Evolutionary conservation across 2,888 invertebrate species (phyloP).

Genomic region (Sinohyriopsis cumingii): DNA sequence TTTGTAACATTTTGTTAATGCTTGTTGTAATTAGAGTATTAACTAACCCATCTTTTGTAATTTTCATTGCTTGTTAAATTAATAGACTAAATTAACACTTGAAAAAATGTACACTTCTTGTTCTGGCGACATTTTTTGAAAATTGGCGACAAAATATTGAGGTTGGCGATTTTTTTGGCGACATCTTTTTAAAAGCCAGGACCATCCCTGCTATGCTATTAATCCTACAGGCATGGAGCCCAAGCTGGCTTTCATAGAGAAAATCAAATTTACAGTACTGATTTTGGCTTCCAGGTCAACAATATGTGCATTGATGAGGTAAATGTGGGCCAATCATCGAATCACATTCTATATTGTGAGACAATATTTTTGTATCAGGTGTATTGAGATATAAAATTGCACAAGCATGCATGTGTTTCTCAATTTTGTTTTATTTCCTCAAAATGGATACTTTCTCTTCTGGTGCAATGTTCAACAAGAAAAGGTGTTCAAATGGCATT

Average conservation of each 20-base stretch:
- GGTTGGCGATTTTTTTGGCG: too few species aligned
- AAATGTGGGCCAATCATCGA: slow-evolving; percentile 28
- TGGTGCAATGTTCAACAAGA: slow-evolving; percentile 33
- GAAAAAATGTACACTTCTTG: too few species aligned
- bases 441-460: slow-evolving; percentile 19
- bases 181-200: too few species aligned
- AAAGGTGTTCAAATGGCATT: slow-evolving; percentile 39
- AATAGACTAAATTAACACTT: too few species aligned
- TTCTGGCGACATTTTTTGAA: too few species aligned
- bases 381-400: slow-evolving; percentile 39
- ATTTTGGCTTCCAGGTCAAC: slow-evolving; percentile 2
- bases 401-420: slow-evolving; percentile 28
- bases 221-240: slow-evolving; percentile 22
- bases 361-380: slow-evolving; percentile 18
- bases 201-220: too few species aligned
- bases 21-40: too few species aligned
- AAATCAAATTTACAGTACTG: slow-evolving; percentile 25
- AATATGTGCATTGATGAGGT: slow-evolving; percentile 32
- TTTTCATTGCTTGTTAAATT: too few species aligned
- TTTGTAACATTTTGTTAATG: too few species aligned
- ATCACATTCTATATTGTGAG: slow-evolving; percentile 45
- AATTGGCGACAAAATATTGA: too few species aligned
- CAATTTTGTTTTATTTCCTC: slow-evolving; percentile 2
- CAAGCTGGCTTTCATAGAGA: slow-evolving; percentile 16
- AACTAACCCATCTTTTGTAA: too few species aligned